phyloP scores from a whole-genome alignment of 2,797 vertebrate genomes.

The Microhierax caerulescens region DNA sequence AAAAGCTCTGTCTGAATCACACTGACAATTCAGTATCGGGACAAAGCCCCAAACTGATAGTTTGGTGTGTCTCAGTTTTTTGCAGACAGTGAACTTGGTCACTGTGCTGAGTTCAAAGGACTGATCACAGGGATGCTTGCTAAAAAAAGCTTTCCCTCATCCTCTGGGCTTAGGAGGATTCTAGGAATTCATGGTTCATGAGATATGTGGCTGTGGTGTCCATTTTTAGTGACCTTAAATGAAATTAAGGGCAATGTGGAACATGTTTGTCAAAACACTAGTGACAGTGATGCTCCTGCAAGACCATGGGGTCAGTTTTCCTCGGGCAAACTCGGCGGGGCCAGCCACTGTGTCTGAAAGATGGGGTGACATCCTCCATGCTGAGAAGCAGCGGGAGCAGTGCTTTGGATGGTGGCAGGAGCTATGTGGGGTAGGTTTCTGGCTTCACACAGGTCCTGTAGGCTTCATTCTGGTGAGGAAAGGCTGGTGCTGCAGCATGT shows the following conservation, averaged over 20 bases:
- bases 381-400: background rate
- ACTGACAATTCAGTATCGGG: background rate
- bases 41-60: background rate
- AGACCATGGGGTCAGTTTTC: background rate
- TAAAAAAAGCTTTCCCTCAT: slow-evolving; percentile 53
- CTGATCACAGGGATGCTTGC: background rate
- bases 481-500: background rate
- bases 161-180: slow-evolving; percentile 32
- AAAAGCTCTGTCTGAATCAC: background rate
- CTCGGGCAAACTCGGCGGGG: background rate
- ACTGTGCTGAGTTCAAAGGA: slow-evolving; percentile 22
- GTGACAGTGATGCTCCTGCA: background rate
- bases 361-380: background rate
- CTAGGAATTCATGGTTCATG: slow-evolving; percentile 36
- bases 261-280: background rate
- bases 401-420: background rate
- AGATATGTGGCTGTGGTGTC: background rate
- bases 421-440: background rate
- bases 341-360: background rate
- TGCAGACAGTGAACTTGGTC: background rate
- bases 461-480: background rate
- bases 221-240: slow-evolving; percentile 47
- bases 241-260: slow-evolving; percentile 33
- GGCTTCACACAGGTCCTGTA: background rate
- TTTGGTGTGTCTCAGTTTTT: background rate